Conservation (phyloP, 2,113 vertebrate genomes). For the Dasyornis broadbenti region DNA sequence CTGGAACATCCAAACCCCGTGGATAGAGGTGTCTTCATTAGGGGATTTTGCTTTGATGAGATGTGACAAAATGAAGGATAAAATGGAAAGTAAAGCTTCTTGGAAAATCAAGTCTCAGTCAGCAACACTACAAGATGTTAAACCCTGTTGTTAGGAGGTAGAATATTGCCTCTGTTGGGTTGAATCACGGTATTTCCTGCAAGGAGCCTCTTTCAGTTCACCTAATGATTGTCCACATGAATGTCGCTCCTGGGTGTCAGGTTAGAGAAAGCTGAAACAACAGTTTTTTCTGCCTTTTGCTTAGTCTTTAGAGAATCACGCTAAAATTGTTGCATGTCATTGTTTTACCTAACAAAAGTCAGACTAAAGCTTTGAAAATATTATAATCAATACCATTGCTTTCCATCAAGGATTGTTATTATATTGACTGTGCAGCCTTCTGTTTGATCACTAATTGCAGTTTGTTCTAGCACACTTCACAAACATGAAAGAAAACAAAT, state of each 20-base stretch:
- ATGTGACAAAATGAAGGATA: background rate
- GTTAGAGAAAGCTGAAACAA: background rate
- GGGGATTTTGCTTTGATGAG: background rate
- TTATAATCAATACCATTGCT: background rate
- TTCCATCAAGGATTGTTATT: background rate
- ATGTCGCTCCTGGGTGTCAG: background rate
- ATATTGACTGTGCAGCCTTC: background rate
- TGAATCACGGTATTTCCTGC: background rate
- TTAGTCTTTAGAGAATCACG: background rate
- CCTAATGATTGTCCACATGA: background rate
- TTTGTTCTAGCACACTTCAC: background rate
- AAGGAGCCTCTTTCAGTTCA: background rate
- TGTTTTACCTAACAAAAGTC: background rate
- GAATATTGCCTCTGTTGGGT: background rate
- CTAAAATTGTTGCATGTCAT: background rate
- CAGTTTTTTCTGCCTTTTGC: background rate
- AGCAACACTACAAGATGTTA: background rate
- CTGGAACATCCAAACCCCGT: background rate
- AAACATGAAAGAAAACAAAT: background rate
- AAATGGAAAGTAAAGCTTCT: background rate
- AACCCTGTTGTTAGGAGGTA: background rate
- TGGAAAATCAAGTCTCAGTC: background rate
- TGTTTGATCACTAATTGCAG: background rate
- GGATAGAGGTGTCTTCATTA: background rate
- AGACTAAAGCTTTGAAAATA: background rate